phyloP scores from a whole-genome alignment of 2,888 invertebrate genomes.

The Antheraea yamamai region DNA sequence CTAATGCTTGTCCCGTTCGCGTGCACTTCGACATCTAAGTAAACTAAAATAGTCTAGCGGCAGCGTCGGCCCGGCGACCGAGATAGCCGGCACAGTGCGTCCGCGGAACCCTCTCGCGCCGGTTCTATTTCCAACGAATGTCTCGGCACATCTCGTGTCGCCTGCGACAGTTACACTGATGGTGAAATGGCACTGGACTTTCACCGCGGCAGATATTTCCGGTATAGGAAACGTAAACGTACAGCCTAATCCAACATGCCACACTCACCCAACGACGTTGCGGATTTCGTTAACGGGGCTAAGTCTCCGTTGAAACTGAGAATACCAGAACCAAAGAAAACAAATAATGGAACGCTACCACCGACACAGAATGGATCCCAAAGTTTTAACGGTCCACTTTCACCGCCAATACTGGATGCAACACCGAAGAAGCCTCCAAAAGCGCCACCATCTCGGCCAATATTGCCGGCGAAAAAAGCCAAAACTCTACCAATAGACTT shows the following conservation, averaged over 20 bases:
- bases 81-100: constrained; percentile 77
- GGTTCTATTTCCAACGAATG: constrained; percentile 79
- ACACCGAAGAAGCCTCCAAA: constrained; percentile 75
- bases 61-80: constrained; percentile 76
- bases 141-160: constrained; percentile 68
- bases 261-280: constrained; percentile 49
- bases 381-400: constrained; percentile 64
- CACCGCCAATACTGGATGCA: constrained; percentile 67
- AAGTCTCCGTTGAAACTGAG: constrained; percentile 57
- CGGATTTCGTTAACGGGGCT: constrained; percentile 43
- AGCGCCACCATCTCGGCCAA: constrained; percentile 61
- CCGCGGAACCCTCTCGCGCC: constrained; percentile 77
- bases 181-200: constrained; percentile 78
- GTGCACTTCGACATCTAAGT: constrained; percentile 80
- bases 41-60: constrained; percentile 80
- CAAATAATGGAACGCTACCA: constrained; percentile 42
- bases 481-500: constrained; percentile 75
- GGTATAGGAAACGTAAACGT: constrained; percentile 72
- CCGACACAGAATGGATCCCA: constrained; percentile 53
- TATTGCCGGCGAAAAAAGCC: constrained; percentile 73
- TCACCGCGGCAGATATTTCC: constrained; percentile 71
- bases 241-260: constrained; percentile 62
- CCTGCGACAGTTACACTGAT: constrained; percentile 70
- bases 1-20: constrained; percentile 62
- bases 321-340: constrained; percentile 60